Percentiles rank a stretch among this genome's conserved stretches.
Conservation (phyloP, 2,888 invertebrate species). For the Agelastica alni region DNA sequence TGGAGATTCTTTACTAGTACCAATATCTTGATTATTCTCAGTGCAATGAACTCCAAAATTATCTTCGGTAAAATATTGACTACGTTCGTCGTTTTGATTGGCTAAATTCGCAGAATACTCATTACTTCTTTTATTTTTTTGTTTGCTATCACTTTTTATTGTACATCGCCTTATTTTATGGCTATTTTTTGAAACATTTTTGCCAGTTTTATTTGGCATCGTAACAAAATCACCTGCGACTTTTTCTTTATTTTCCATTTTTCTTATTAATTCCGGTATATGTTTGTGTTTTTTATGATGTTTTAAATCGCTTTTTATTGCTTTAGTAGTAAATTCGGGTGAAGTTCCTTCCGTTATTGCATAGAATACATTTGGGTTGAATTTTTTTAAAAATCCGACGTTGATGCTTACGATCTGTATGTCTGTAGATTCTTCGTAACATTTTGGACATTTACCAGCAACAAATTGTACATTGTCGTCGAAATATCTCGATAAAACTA, state of each 20-base stretch:
- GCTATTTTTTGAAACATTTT: not conserved
- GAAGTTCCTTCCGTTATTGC: not conserved
- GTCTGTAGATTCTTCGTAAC: slow-evolving; percentile 39
- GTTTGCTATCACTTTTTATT: not conserved
- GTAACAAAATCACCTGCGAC: not conserved
- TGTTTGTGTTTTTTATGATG: not conserved
- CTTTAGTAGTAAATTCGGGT: not conserved
- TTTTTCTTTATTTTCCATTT: not conserved
- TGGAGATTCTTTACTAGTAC: no score
- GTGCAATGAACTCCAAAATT: no score
- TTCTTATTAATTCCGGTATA: not conserved
- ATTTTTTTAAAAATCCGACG: slow-evolving; percentile 34
- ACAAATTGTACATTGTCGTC: slow-evolving; percentile 41
- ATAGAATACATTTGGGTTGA: not conserved
- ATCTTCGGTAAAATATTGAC: not conserved
- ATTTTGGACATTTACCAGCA: slow-evolving; percentile 41
- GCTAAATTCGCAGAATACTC: not conserved
- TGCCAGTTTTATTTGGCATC: not conserved
- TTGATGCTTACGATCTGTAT: slow-evolving; percentile 41
- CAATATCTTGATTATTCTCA: no score
- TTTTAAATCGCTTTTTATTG: not conserved
- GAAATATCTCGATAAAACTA: slow-evolving; percentile 37
- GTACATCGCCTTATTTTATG: not conserved
- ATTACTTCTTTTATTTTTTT: not conserved
- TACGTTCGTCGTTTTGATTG: not conserved